Base-by-base conservation (phyloP, 2,113 vertebrate species). In the Montifringilla adamsi region DNA sequence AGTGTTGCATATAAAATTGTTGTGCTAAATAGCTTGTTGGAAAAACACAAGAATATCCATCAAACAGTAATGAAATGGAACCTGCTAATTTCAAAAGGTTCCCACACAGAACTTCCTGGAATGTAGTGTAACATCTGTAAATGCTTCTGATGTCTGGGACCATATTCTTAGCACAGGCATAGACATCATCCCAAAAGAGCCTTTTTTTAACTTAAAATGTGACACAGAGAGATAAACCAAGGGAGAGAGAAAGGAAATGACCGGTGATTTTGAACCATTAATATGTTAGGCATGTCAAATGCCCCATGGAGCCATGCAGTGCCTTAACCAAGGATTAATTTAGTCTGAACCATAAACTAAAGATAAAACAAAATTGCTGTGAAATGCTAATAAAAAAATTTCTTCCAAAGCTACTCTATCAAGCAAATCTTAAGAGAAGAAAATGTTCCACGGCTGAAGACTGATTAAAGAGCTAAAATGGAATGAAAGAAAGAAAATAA, bases 361-460 rank as follows among this genome's bases (percentile, higher is more conserved):
- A 94, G 62, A 87, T 75, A 92, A 95, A 90, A 59, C 41, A 95
- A 90, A 90, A 95, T 75, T 95, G n/a, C 76, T 92, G 31, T 93
- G 94, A 95, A 94, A 95, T 43, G 50, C 23, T 95, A 90, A 89
- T 88, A 91, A 63, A 87, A 77, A 52, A 12, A 17, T 17, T 41
- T 49, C 72, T 88, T 92, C 87, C 49, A 79, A 92, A 91, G 74
- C 74, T 83, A 69, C 27, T 75, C 76, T 79, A 91, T 95, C 46
- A 37, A 86, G 55, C 5, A 50, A 70, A 97, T 94, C 78, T 91
- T 97, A 91, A 84, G 92, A 91, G 82, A 75, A 96, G 86, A 96
- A 95, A 78, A 52, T 20, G 7, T 84, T 93, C 17, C 21, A 55
- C 0, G 3, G 53, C 33, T 89, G 47, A 86, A 95, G 69, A 85